Conservation (phyloP, 2,797 vertebrate genomes). For the Otolemur crassicaudatus region DNA sequence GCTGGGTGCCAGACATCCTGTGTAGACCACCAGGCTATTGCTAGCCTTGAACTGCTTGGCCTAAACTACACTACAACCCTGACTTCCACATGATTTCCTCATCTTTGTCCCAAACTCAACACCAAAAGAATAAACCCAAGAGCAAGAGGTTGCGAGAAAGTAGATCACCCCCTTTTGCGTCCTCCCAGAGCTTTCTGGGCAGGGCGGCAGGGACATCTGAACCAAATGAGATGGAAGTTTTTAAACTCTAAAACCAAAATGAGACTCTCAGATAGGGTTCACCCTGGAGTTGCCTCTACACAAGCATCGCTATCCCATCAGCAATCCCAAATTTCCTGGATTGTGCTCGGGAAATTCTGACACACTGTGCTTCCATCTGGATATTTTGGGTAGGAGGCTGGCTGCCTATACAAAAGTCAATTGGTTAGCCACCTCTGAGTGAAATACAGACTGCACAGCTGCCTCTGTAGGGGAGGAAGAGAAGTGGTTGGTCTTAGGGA, state of each 20-base stretch:
- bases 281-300: too few relatives aligned
- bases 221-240: neutral
- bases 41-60: too few relatives aligned
- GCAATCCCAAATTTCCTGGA: too few relatives aligned
- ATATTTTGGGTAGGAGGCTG: neutral
- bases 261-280: neutral
- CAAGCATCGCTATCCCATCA: too few relatives aligned
- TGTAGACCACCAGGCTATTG: too few relatives aligned
- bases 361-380: neutral
- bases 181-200: neutral
- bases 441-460: too few relatives aligned
- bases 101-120: neutral
- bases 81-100: neutral
- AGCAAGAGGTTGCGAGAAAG: neutral
- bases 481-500: neutral
- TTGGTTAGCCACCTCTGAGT: neutral
- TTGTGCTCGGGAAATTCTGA: neutral
- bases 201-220: neutral
- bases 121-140: neutral
- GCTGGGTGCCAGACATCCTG: too few relatives aligned
- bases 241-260: neutral
- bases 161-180: neutral
- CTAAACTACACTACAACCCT: too few relatives aligned
- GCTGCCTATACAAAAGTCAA: neutral
- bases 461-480: neutral